A percentile compares a stretch with the other conserved stretches of the same genome.
phyloP scores from a whole-genome alignment of 1,140 invertebrate species.

The Drosophila virilis region DNA sequence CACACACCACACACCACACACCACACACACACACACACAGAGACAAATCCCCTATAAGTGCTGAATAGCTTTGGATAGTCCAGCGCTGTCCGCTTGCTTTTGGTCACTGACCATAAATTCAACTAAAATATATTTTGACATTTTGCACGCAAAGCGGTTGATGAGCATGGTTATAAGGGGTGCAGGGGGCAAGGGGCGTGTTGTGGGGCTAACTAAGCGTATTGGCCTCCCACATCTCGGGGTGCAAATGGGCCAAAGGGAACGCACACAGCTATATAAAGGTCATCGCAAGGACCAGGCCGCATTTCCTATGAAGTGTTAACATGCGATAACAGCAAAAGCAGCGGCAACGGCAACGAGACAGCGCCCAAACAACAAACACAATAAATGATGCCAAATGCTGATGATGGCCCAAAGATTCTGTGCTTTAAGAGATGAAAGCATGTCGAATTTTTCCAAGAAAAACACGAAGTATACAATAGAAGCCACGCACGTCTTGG shows the following conservation, averaged over 20 bases:
- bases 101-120: slow-evolving; percentile 79
- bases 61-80: slow-evolving; percentile 27
- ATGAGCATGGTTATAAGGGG: slow-evolving; percentile 35
- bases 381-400: slow-evolving; percentile 74
- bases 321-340: slow-evolving; percentile 71
- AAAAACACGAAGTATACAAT: neutral
- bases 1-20: slow-evolving; percentile 32
- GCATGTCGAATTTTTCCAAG: neutral
- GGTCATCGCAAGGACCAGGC: slow-evolving; percentile 69
- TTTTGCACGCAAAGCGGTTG: slow-evolving; percentile 75
- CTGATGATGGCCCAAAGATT: slow-evolving; percentile 38
- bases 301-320: slow-evolving; percentile 78
- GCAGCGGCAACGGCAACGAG: neutral
- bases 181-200: neutral
- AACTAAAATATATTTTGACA: slow-evolving; percentile 82
- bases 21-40: neutral
- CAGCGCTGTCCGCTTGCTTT: slow-evolving; percentile 38
- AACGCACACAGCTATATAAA: slow-evolving; percentile 56
- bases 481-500: no score
- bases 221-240: slow-evolving; percentile 36
- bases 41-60: slow-evolving; percentile 28
- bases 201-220: slow-evolving; percentile 64
- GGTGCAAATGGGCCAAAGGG: slow-evolving; percentile 30
- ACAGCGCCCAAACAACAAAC: slow-evolving; percentile 61
- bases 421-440: slow-evolving; percentile 1